These are phyloP conservation scores for Amphipoea oculea DNA, from an alignment of 2,888 invertebrate species.

Conservation along the genomic window DNA sequence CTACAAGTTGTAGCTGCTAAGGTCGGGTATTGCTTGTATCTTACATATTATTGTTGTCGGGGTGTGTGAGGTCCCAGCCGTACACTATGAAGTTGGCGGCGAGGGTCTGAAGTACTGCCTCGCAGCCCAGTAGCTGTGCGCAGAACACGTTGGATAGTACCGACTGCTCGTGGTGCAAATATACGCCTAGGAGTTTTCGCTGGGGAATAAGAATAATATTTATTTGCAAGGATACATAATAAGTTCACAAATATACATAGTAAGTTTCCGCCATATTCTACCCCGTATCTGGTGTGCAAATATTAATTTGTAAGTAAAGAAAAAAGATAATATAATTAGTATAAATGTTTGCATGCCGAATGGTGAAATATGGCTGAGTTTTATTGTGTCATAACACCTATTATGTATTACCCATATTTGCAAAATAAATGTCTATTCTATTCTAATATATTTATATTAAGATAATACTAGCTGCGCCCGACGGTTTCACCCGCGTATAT, in stretches of 20 bases:
- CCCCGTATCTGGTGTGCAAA: not conserved
- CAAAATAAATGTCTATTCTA: too few species aligned
- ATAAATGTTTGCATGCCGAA: too few species aligned
- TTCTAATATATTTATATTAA: too few species aligned
- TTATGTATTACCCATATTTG: too few species aligned
- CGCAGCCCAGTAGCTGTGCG: conserved; percentile 97
- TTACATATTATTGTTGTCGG: conserved; percentile 95
- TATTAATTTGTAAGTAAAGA: not conserved
- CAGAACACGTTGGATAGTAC: conserved; percentile 99
- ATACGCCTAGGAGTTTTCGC: conserved; percentile 98
- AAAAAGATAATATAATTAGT: too few species aligned
- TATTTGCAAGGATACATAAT: not conserved
- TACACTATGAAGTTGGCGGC: conserved; percentile 97
- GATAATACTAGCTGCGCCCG: too few species aligned
- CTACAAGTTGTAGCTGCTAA: not conserved
- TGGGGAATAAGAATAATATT: conserved; percentile 77
- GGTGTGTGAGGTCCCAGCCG: conserved; percentile 99
- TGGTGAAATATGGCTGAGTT: too few species aligned
- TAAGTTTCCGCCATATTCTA: not conserved
- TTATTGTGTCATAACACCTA: too few species aligned
- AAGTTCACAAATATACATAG: not conserved
- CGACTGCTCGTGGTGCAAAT: conserved; percentile 98
- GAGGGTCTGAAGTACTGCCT: conserved; percentile 97
- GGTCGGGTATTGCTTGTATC: not conserved
- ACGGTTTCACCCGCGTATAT: too few species aligned